Evolutionary conservation across 2,113 vertebrate genomes (phyloP).

Genomic region (Colistium nudipinnis): DNA sequence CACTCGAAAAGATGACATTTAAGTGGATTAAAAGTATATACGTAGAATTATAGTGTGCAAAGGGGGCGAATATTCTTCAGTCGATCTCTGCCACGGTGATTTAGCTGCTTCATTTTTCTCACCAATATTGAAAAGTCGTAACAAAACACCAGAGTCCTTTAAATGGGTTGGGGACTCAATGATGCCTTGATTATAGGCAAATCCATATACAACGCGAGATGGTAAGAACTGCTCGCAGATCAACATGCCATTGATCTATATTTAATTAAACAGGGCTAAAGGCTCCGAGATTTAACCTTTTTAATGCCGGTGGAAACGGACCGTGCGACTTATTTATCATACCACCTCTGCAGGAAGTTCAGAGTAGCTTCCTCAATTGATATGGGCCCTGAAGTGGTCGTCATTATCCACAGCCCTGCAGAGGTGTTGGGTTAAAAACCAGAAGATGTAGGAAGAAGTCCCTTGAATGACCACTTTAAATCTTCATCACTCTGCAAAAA

Average conservation of each 20-base stretch:
- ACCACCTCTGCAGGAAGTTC: neutral
- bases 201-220: neutral
- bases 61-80: neutral
- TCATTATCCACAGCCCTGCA: neutral
- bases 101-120: neutral
- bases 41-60: neutral
- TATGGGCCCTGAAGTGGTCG: neutral
- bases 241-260: conserved; percentile 4
- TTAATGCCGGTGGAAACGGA: neutral
- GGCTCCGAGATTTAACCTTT: too few species aligned
- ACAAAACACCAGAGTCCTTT: too few species aligned
- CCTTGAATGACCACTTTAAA: conserved; percentile 23
- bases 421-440: neutral
- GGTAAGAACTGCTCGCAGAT: neutral
- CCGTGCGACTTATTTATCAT: neutral
- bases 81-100: neutral
- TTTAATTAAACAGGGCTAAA: neutral
- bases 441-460: neutral
- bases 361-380: neutral
- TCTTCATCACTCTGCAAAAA: conserved; percentile 13
- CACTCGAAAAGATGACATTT: neutral
- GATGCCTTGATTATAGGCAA: neutral
- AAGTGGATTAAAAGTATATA: neutral
- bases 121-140: neutral
- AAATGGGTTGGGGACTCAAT: neutral